phyloP scores from a whole-genome alignment of 2,888 invertebrate genomes.

The Cataglyphis cursor region DNA sequence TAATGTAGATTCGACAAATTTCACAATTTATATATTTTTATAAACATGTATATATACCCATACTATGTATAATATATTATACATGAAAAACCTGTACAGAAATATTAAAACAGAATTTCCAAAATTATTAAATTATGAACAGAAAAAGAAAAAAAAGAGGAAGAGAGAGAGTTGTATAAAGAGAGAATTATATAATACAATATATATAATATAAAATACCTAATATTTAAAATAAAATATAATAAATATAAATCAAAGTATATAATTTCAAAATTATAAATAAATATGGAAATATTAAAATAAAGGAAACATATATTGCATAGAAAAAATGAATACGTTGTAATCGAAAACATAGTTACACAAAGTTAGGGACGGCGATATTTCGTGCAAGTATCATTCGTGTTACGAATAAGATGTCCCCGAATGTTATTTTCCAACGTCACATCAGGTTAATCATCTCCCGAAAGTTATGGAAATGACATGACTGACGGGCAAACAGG shows the following conservation, averaged over 20 bases:
- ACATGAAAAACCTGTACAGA: neutral
- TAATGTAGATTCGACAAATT: constrained; percentile 15
- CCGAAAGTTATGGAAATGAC: constrained; percentile 78
- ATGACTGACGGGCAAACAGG: constrained; percentile 84
- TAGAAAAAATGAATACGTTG: neutral
- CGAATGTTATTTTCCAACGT: constrained; percentile 83
- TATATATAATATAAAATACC: neutral
- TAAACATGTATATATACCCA: neutral
- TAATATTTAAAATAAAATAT: neutral
- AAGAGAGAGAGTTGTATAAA: neutral
- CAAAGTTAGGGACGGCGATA: constrained; percentile 6
- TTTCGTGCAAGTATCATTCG: constrained; percentile 46
- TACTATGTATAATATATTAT: neutral
- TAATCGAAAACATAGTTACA: constrained; percentile 56
- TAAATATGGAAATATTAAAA: neutral
- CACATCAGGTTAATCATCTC: constrained; percentile 85
- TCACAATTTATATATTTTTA: neutral
- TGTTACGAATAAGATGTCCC: constrained; percentile 66
- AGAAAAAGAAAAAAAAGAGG: too few relatives aligned
- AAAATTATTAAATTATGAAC: neutral
- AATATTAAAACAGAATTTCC: neutral
- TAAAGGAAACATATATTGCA: neutral
- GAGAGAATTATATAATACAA: too few relatives aligned
- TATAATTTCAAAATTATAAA: constrained; percentile 1
- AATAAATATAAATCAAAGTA: neutral